Percentiles rank a stretch among this genome's conserved stretches.
These are phyloP conservation scores for Apodemia hepburni DNA, from an alignment of 2,888 invertebrate genomes.

Conservation along the genomic window DNA sequence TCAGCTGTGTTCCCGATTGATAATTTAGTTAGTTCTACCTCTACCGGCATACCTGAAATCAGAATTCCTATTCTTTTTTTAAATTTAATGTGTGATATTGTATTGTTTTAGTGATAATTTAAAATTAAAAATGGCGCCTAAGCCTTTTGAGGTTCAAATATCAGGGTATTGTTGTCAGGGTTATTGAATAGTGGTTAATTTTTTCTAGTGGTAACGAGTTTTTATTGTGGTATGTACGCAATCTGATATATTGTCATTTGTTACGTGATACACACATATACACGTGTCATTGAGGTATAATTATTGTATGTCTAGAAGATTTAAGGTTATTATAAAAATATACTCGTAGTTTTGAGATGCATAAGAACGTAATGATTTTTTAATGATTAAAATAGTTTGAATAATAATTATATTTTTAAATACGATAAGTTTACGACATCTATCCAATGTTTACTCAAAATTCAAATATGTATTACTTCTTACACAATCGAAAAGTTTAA, in stretches of 20 bases:
- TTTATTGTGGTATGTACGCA: slow-evolving; percentile 14
- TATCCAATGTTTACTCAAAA: no score
- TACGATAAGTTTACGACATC: no score
- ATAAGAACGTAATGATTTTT: neutral
- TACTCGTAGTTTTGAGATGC: neutral
- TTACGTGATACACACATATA: slow-evolving; percentile 11
- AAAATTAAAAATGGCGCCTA: slow-evolving; percentile 23
- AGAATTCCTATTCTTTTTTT: slow-evolving; percentile 31
- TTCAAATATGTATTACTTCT: no score
- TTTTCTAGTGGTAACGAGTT: slow-evolving; percentile 8
- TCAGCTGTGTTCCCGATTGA: slow-evolving; percentile 73
- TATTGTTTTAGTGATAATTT: slow-evolving; percentile 27
- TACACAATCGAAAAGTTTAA: no score
- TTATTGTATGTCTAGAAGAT: neutral
- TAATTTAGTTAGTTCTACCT: slow-evolving; percentile 67
- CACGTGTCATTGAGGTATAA: neutral
- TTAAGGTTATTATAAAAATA: neutral
- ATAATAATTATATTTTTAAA: no score
- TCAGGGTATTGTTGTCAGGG: slow-evolving; percentile 40
- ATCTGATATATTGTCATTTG: slow-evolving; percentile 13
- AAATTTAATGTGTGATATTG: slow-evolving; percentile 26
- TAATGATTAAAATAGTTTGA: no score
- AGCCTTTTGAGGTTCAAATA: slow-evolving; percentile 34
- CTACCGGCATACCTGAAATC: slow-evolving; percentile 54
- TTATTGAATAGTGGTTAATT: slow-evolving; percentile 35